These are phyloP conservation scores for Yasuhikotakia modesta DNA, from an alignment of 2,797 vertebrate species.

Conservation along the genomic window DNA sequence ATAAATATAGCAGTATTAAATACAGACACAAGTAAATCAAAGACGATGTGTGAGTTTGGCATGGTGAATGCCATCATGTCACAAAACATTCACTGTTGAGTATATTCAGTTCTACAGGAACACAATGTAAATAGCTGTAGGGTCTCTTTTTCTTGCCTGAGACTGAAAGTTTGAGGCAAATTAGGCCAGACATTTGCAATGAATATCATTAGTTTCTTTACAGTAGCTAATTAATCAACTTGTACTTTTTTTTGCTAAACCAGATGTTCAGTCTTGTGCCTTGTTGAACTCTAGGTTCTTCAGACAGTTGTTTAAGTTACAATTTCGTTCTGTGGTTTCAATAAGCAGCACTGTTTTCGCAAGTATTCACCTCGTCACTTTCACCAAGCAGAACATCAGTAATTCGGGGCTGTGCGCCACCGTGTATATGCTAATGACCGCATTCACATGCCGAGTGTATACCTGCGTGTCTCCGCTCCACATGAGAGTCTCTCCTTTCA, in stretches of 20 bases:
- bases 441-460: slow-evolving; percentile 44
- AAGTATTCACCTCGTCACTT: slow-evolving; percentile 24
- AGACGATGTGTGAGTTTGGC: not conserved
- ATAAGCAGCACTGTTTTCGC: slow-evolving; percentile 14
- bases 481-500: slow-evolving; percentile 40
- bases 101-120: not conserved
- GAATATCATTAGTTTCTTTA: slow-evolving; percentile 6
- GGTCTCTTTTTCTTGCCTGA: not conserved
- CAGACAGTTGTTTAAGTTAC: slow-evolving; percentile 33
- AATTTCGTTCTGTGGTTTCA: slow-evolving; percentile 17
- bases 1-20: not conserved
- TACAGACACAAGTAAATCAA: not conserved
- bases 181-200: not conserved
- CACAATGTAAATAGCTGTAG: not conserved
- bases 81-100: not conserved
- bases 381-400: slow-evolving; percentile 27
- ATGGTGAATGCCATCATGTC: no score
- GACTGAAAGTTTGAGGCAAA: not conserved
- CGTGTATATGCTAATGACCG: slow-evolving; percentile 49
- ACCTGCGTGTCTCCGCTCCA: slow-evolving; percentile 31
- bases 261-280: slow-evolving; percentile 6
- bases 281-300: slow-evolving; percentile 25
- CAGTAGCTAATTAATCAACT: slow-evolving; percentile 13
- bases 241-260: slow-evolving; percentile 1
- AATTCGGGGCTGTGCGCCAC: slow-evolving; percentile 20